Evolutionary conservation across 2,113 vertebrate genomes (phyloP).

Genomic region (Azemiops feae): DNA sequence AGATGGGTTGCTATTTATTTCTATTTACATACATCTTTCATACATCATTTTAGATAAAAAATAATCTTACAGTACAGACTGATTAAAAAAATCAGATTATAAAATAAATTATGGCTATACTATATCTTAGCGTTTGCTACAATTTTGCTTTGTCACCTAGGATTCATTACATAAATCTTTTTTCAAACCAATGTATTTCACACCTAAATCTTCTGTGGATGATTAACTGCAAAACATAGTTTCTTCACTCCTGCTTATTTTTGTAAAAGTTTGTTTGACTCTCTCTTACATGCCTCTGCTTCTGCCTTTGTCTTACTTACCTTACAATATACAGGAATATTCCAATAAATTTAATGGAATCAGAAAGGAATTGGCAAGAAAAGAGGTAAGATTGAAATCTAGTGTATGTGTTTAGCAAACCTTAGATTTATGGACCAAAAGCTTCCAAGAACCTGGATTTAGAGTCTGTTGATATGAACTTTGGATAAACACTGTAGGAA

Average conservation of each 20-base stretch:
- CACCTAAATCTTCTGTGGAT: conserved; percentile 24
- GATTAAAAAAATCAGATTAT: not conserved
- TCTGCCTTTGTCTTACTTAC: conserved; percentile 71
- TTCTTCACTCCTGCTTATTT: conserved; percentile 51
- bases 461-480: conserved; percentile 36
- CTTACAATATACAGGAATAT: conserved; percentile 72
- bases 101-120: not conserved
- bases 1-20: not conserved
- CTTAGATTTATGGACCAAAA: conserved; percentile 52
- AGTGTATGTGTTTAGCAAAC: conserved; percentile 57
- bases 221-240: conserved; percentile 40
- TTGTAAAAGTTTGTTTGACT: conserved; percentile 67
- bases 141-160: not conserved
- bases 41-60: not conserved
- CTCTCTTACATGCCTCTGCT: conserved; percentile 73
- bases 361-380: conserved; percentile 73
- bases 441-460: conserved; percentile 32
- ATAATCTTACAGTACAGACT: not conserved
- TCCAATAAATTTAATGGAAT: conserved; percentile 74
- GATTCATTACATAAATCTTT: not conserved
- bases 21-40: not conserved
- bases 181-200: conserved; percentile 11
- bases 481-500: conserved; percentile 31
- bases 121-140: not conserved
- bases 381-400: conserved; percentile 70